phyloP scores from a whole-genome alignment of 2,113 vertebrate species.

The Lophura nycthemera region DNA sequence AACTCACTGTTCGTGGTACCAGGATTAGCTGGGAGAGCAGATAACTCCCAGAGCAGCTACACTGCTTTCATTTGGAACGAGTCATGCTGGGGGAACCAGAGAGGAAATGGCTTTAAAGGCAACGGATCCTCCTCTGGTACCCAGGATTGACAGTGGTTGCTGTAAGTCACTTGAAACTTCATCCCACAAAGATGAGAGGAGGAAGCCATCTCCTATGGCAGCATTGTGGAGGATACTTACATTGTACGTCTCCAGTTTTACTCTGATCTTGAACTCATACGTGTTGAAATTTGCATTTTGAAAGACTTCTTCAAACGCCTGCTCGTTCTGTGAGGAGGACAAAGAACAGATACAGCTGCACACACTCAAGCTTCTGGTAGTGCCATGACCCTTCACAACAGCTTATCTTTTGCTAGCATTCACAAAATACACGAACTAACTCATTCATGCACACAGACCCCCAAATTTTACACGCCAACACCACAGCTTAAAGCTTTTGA shows the following conservation, averaged over 20 bases:
- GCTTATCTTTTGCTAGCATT: neutral
- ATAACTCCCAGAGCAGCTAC: neutral
- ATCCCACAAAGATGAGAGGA: neutral
- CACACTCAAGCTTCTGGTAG: neutral
- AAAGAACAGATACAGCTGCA: constrained; percentile 34
- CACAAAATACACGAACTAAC: neutral
- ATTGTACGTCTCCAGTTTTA: constrained; percentile 96
- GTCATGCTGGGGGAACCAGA: neutral
- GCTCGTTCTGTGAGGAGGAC: constrained; percentile 86
- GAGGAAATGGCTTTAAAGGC: neutral
- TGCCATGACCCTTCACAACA: neutral
- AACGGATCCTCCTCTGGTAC: neutral
- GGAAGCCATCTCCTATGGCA: neutral
- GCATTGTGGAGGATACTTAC: constrained; percentile 79
- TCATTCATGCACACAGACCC: neutral
- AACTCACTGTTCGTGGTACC: neutral
- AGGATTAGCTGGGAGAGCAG: neutral
- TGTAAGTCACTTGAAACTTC: constrained; percentile 1
- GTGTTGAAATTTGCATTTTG: constrained; percentile 93
- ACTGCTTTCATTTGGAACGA: neutral
- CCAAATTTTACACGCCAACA: neutral
- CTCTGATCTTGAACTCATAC: constrained; percentile 88
- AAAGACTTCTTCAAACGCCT: constrained; percentile 92
- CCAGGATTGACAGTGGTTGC: neutral
- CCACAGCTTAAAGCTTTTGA: neutral